Percentiles rank a stretch among this genome's conserved stretches.
Conservation (phyloP, 2,113 vertebrate species). For the Microcebus griseorufus region DNA sequence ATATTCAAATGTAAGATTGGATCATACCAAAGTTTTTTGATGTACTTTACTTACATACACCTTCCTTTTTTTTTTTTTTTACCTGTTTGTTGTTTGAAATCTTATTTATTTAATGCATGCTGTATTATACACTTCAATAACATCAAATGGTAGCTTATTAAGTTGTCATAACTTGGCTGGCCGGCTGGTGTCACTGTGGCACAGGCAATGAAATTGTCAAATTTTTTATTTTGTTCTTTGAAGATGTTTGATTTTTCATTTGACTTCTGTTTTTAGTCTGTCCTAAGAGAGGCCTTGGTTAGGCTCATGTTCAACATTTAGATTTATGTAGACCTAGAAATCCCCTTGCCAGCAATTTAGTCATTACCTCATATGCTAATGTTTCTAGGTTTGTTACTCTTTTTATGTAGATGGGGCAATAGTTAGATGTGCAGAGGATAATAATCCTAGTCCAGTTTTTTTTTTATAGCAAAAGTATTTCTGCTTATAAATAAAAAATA, state of each 20-base stretch:
- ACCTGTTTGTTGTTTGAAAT: background rate
- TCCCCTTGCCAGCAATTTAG: background rate
- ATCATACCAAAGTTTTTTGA: constrained; percentile 22
- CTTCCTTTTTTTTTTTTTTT: background rate
- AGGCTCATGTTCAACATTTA: background rate
- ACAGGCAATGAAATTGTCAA: background rate
- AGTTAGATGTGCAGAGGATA: background rate
- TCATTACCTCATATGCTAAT: background rate
- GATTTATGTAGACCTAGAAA: background rate
- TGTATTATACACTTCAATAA: background rate
- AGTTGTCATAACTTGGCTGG: constrained; percentile 7
- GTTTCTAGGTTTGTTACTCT: background rate
- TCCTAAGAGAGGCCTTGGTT: background rate
- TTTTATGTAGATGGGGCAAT: background rate
- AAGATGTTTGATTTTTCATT: background rate
- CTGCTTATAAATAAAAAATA: constrained; percentile 17
- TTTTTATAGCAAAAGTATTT: background rate
- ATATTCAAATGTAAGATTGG: background rate
- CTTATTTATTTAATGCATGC: constrained; percentile 1
- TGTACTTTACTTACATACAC: background rate
- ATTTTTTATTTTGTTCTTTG: background rate
- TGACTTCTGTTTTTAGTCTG: background rate
- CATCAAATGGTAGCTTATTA: background rate
- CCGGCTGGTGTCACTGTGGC: constrained; percentile 77
- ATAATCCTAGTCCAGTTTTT: background rate